Conservation (phyloP, 2,888 invertebrate species). For the Megaustenia siamemsis region DNA sequence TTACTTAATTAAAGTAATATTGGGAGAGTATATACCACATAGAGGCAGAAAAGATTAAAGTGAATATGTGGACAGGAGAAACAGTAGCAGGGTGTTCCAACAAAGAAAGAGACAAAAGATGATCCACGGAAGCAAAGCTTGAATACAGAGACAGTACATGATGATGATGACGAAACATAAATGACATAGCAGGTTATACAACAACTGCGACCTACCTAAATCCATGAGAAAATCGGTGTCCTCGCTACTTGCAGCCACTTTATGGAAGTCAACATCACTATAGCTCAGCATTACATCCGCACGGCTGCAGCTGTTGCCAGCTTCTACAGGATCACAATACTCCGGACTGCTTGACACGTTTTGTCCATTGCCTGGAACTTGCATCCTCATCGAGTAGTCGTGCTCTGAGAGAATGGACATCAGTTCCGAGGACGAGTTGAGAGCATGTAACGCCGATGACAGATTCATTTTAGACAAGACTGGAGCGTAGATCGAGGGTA, state of each 20-base stretch:
- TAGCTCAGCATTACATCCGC: neutral
- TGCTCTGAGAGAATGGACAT: neutral
- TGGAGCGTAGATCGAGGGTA: neutral
- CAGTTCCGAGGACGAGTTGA: neutral
- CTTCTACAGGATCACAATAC: neutral
- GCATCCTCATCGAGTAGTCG: neutral
- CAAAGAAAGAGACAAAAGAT: too few relatives aligned
- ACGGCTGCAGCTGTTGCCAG: neutral
- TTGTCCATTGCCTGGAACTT: too few relatives aligned
- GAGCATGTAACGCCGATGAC: neutral
- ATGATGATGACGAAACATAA: neutral
- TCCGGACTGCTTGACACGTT: neutral
- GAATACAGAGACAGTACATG: too few relatives aligned
- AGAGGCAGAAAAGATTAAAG: too few relatives aligned
- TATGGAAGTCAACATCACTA: neutral
- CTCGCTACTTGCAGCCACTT: neutral
- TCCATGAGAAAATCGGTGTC: constrained; percentile 23
- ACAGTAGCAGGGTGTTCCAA: neutral
- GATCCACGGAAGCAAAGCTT: too few relatives aligned
- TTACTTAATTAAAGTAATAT: too few relatives aligned
- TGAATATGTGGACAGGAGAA: neutral
- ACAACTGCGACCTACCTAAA: constrained; percentile 12
- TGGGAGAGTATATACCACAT: too few relatives aligned
- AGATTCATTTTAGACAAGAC: neutral
- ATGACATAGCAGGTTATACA: too few relatives aligned